phyloP scores from a whole-genome alignment of 2,888 invertebrate species.

The Abrostola tripartita region DNA sequence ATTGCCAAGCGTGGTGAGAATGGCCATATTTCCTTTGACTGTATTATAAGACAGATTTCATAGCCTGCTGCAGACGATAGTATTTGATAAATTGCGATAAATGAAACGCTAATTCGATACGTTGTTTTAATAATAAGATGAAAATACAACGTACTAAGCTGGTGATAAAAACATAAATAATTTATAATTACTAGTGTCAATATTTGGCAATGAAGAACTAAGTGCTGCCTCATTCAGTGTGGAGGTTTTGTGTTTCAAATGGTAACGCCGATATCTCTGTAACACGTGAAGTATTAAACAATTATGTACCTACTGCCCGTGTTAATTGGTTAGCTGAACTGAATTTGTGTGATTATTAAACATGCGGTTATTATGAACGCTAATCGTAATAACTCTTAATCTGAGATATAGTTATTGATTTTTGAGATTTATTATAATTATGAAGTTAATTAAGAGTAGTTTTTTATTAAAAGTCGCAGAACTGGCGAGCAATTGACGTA shows the following conservation, averaged over 20 bases:
- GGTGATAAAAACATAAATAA: background rate
- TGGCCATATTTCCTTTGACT: background rate
- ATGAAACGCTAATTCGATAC: background rate
- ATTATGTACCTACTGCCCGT: slow-evolving; percentile 15
- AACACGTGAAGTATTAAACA: slow-evolving; percentile 19
- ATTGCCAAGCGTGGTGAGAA: background rate
- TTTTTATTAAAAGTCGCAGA: no score
- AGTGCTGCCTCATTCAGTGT: slow-evolving; percentile 12
- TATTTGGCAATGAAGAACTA: slow-evolving; percentile 13
- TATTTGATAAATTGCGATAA: background rate
- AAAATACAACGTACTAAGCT: background rate
- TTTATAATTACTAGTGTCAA: background rate
- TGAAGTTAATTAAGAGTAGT: no score
- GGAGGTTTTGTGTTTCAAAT: slow-evolving; percentile 53
- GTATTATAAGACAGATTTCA: background rate
- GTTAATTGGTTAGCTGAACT: slow-evolving; percentile 16
- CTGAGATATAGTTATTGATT: slow-evolving; percentile 1
- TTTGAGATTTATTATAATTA: background rate
- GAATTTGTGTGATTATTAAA: slow-evolving; percentile 19
- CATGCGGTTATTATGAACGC: slow-evolving; percentile 16
- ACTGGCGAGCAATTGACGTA: no score
- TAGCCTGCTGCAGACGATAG: no score
- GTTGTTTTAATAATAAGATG: background rate
- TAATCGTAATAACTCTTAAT: background rate
- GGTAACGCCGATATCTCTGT: slow-evolving; percentile 4